These are phyloP conservation scores for Euborellia annulipes DNA, from an alignment of 1,140 invertebrate species.

Conservation along the genomic window DNA sequence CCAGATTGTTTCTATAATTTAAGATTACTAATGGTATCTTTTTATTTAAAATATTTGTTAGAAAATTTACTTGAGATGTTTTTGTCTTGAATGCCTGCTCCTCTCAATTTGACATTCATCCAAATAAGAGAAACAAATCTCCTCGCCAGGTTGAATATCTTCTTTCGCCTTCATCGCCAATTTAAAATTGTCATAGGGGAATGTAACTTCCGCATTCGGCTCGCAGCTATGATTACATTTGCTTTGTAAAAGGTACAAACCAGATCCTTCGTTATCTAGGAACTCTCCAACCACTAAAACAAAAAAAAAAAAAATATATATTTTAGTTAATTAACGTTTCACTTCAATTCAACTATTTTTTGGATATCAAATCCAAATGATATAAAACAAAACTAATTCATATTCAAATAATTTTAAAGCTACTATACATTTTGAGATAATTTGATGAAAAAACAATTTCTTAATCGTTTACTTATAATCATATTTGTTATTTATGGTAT, in stretches of 20 bases:
- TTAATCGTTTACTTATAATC: no score
- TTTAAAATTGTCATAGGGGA: conserved; percentile 68
- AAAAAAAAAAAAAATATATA: no score
- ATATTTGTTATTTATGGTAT: no score
- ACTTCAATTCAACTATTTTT: no score
- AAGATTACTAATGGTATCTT: no score
- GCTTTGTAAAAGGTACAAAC: conserved; percentile 71
- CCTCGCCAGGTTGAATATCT: conserved; percentile 65
- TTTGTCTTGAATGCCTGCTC: conserved; percentile 73
- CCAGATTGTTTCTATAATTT: no score
- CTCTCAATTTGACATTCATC: conserved; percentile 65
- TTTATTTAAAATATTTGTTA: conserved; percentile 9
- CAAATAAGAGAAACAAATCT: conserved; percentile 83
- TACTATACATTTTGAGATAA: no score
- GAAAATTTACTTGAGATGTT: conserved; percentile 40
- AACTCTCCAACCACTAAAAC: conserved; percentile 67
- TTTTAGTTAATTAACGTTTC: no score
- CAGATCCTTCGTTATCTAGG: conserved; percentile 86
- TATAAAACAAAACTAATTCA: no score
- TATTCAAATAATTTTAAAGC: no score
- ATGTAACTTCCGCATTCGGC: conserved; percentile 74
- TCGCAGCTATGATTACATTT: conserved; percentile 82
- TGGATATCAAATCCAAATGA: no score
- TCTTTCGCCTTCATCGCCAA: conserved; percentile 57
- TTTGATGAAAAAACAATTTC: no score